Evolutionary conservation across 2,113 vertebrate species (phyloP).

Genomic region (Nyctibius bracteatus): DNA sequence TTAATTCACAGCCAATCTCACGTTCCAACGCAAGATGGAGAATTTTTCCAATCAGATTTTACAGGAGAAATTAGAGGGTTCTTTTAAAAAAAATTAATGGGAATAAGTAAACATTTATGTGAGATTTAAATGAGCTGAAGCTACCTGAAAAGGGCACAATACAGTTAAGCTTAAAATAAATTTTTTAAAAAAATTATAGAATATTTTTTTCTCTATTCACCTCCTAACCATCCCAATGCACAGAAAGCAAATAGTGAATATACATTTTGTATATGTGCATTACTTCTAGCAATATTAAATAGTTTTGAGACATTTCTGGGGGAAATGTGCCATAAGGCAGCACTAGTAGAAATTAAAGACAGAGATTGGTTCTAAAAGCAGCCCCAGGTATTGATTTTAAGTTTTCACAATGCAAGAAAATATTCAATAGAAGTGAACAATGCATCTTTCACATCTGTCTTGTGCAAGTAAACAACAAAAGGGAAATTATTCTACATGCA

Average conservation of each 20-base stretch:
- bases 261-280: neutral
- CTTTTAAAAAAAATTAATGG: neutral
- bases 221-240: neutral
- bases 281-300: neutral
- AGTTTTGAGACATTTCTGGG: neutral
- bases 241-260: neutral
- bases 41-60: neutral
- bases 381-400: neutral
- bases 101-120: neutral
- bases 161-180: neutral
- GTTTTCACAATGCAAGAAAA: neutral
- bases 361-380: neutral
- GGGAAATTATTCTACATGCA: neutral
- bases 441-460: neutral
- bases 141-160: neutral
- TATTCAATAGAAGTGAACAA: rapidly evolving
- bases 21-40: neutral
- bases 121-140: neutral
- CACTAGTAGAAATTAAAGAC: neutral
- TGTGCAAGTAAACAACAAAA: neutral
- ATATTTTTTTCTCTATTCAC: neutral
- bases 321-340: neutral
- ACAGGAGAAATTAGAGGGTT: neutral
- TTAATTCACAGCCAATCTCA: neutral
- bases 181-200: rapidly evolving